These are phyloP conservation scores for Limnephilus auricula DNA, from an alignment of 2,888 invertebrate genomes.

Conservation along the genomic window DNA sequence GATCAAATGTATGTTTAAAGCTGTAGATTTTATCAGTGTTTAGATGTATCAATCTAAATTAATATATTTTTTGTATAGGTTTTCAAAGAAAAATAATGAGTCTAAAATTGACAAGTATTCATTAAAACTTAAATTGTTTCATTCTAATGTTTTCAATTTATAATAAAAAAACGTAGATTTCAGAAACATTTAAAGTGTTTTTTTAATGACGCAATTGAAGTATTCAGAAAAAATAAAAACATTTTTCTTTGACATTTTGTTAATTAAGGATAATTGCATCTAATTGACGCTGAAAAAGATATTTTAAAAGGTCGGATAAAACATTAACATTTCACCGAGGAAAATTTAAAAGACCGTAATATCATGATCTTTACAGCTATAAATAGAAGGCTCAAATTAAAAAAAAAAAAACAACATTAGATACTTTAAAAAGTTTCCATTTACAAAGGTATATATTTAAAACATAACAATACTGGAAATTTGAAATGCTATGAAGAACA, in stretches of 20 bases:
- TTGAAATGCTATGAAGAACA: too few relatives aligned
- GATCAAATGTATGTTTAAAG: too few relatives aligned
- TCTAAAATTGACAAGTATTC: too few relatives aligned
- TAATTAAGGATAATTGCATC: background rate
- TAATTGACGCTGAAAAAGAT: background rate
- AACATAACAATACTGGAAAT: too few relatives aligned
- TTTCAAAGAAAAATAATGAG: too few relatives aligned
- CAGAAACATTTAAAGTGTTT: background rate
- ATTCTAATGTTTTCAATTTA: background rate
- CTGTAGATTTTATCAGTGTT: too few relatives aligned
- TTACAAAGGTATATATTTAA: too few relatives aligned
- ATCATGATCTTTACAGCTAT: background rate
- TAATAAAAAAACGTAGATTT: background rate
- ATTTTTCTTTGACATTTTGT: background rate
- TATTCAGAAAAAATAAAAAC: background rate
- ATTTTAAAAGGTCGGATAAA: background rate
- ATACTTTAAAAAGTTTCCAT: background rate
- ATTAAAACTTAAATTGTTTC: background rate
- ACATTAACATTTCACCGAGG: background rate
- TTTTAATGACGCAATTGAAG: background rate
- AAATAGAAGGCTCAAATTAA: background rate
- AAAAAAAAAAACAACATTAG: background rate
- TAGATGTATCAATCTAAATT: too few relatives aligned
- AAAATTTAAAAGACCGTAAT: background rate
- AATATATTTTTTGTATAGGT: too few relatives aligned